Conservation (phyloP, 2,797 vertebrate genomes). For the Cheirogaleus major region DNA sequence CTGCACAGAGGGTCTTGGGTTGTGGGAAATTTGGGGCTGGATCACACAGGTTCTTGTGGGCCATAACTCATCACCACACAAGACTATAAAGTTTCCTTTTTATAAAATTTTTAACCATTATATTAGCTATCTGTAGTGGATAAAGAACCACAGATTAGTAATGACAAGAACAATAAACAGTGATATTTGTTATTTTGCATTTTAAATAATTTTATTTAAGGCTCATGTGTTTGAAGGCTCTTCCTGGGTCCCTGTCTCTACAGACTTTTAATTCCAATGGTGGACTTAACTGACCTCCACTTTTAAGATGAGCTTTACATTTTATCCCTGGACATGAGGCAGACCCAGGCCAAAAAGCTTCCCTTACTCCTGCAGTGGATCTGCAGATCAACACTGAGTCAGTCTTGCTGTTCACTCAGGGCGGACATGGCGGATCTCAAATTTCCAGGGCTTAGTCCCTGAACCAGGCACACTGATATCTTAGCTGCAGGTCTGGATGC, state of each 20-base stretch:
- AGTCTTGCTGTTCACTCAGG: background rate
- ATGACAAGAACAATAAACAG: background rate
- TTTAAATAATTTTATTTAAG: slow-evolving; percentile 38
- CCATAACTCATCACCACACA: background rate
- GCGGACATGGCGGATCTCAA: background rate
- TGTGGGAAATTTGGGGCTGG: background rate
- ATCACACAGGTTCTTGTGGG: background rate
- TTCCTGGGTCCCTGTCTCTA: background rate
- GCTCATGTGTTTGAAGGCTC: background rate
- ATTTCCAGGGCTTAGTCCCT: background rate
- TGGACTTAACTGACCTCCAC: background rate
- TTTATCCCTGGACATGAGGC: background rate
- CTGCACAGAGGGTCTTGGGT: background rate
- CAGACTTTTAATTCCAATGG: background rate
- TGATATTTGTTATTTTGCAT: background rate
- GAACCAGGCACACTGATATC: background rate
- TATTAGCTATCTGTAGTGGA: background rate
- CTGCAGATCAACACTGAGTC: background rate
- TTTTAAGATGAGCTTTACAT: background rate
- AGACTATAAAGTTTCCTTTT: background rate
- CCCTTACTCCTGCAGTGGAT: background rate
- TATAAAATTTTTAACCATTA: background rate
- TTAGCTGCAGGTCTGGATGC: background rate
- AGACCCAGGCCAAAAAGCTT: background rate
- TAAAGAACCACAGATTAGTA: background rate